Evolutionary conservation across 2,888 invertebrate genomes (phyloP).

Genomic region (Lomographa bimaculata): DNA sequence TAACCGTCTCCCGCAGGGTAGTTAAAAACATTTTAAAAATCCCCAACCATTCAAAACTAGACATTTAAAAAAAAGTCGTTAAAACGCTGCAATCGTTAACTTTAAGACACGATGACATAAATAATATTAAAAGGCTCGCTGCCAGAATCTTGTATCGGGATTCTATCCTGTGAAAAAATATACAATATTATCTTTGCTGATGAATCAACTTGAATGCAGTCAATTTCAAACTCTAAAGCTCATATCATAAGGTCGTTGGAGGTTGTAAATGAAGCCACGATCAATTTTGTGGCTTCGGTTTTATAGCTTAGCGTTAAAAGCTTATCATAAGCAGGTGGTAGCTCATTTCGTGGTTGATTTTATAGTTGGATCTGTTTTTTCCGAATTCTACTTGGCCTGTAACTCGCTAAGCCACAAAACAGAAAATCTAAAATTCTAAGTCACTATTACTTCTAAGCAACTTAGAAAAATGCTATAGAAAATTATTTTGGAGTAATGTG

Average conservation of each 20-base stretch:
- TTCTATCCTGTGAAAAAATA: conserved; percentile 24
- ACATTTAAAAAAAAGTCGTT: conserved; percentile 66
- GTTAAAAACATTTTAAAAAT: conserved; percentile 43
- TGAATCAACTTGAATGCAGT: conserved; percentile 3
- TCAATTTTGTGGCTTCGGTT: conserved; percentile 38
- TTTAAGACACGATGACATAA: conserved; percentile 69
- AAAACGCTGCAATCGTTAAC: conserved; percentile 50
- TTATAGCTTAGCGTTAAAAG: conserved; percentile 55
- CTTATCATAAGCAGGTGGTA: conserved; percentile 55
- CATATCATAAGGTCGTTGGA: conserved; percentile 16
- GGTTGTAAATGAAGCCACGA: neutral
- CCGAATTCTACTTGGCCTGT: too few relatives aligned
- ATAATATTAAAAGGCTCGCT: conserved; percentile 65
- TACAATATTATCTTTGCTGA: conserved; percentile 8
- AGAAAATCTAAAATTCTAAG: too few relatives aligned
- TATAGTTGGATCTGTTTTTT: conserved; percentile 41
- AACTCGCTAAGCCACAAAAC: conserved; percentile 1
- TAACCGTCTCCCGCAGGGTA: conserved; percentile 31
- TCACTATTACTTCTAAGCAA: too few relatives aligned
- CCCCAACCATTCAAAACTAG: conserved; percentile 42
- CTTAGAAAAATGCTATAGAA: too few relatives aligned
- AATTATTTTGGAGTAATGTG: too few relatives aligned
- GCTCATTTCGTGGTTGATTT: conserved; percentile 47
- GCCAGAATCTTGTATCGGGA: conserved; percentile 50
- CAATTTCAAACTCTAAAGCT: conserved; percentile 16